These are phyloP conservation scores for Nysson spinosus DNA, from an alignment of 2,888 invertebrate species.

Conservation along the genomic window DNA sequence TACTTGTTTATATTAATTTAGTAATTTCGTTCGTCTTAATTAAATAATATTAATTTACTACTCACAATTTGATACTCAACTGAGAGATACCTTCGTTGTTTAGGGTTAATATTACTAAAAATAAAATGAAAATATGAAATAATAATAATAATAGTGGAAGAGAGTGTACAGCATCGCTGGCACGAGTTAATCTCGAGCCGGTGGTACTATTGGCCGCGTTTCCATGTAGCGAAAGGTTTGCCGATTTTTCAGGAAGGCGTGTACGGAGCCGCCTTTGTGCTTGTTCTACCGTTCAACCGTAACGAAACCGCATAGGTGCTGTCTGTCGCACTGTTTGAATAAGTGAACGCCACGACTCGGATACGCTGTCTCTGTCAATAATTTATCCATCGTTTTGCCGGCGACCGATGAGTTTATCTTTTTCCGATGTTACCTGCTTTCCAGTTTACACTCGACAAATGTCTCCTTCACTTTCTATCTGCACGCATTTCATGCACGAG, in stretches of 20 bases:
- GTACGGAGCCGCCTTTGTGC: conserved; percentile 39
- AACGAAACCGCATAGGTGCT: conserved; percentile 59
- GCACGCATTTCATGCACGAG: too few species aligned
- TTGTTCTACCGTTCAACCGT: conserved; percentile 52
- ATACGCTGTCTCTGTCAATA: conserved; percentile 27
- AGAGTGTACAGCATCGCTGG: not conserved
- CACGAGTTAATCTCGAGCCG: conserved; percentile 3
- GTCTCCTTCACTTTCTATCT: too few species aligned
- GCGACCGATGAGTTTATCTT: not conserved
- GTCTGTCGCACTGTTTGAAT: conserved; percentile 52
- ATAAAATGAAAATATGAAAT: too few species aligned
- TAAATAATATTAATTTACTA: too few species aligned
- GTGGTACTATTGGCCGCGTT: conserved; percentile 21
- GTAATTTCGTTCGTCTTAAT: too few species aligned
- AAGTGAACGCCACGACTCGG: conserved; percentile 26
- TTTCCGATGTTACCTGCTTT: too few species aligned
- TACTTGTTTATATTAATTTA: too few species aligned
- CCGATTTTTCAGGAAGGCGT: conserved; percentile 13
- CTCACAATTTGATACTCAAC: too few species aligned
- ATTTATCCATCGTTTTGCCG: conserved; percentile 13
- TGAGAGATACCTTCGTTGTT: too few species aligned
- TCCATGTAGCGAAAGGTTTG: conserved; percentile 34
- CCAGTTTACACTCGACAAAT: too few species aligned
- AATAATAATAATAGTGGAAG: too few species aligned
- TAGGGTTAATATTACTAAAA: too few species aligned